A percentile compares a stretch with the other conserved stretches of the same genome.
Evolutionary conservation across 2,888 invertebrate species (phyloP).

Genomic region (Neoscelio sp.): DNA sequence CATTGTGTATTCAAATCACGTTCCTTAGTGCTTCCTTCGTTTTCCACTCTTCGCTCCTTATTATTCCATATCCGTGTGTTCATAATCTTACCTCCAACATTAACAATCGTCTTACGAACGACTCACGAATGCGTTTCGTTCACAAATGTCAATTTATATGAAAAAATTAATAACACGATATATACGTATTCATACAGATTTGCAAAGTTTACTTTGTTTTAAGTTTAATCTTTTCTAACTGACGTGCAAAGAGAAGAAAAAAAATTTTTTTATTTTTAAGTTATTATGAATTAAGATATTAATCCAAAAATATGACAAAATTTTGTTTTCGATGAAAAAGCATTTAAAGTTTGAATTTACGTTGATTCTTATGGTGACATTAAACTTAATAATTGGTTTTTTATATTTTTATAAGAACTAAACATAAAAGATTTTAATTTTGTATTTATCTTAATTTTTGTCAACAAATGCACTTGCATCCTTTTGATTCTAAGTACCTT

Average conservation of each 20-base stretch:
- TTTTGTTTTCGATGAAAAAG: too few relatives aligned
- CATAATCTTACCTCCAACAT: conserved; percentile 64
- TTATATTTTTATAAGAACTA: too few relatives aligned
- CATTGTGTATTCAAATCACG: conserved; percentile 71
- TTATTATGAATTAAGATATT: conserved; percentile 45
- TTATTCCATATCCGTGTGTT: conserved; percentile 68
- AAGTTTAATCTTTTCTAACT: not conserved
- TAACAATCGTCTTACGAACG: conserved; percentile 64
- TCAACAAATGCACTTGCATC: too few relatives aligned
- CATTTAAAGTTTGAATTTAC: too few relatives aligned
- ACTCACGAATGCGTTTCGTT: conserved; percentile 33
- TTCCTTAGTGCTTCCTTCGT: conserved; percentile 67
- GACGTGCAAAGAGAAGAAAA: too few relatives aligned
- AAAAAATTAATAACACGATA: conserved; percentile 58
- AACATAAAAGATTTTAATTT: too few relatives aligned
- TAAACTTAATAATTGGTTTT: too few relatives aligned
- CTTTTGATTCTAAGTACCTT: too few relatives aligned
- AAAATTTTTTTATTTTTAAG: conserved; percentile 32
- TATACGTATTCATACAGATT: conserved; percentile 41
- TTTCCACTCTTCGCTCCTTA: conserved; percentile 67
- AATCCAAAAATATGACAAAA: too few relatives aligned
- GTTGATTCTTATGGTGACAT: too few relatives aligned
- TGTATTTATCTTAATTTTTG: too few relatives aligned
- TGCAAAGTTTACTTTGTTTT: conserved; percentile 4
- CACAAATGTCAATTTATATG: conserved; percentile 58